Evolutionary conservation across 1,140 invertebrate genomes (phyloP), one percentile per base, ranked within the genome.

Genomic region (Drosophila triauraria): DNA sequence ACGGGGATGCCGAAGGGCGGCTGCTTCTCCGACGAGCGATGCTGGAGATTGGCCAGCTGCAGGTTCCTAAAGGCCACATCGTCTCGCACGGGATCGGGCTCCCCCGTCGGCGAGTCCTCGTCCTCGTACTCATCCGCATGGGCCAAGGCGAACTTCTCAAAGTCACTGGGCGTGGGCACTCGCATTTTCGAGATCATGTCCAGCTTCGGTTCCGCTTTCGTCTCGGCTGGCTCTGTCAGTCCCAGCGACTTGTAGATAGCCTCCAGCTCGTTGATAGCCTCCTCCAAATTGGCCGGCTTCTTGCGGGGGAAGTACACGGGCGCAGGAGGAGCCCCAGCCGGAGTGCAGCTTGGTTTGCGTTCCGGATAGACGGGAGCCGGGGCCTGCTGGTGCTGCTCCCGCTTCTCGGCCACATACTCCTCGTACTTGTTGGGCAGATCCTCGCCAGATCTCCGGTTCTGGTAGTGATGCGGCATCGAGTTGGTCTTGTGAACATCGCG

Each of bases 1-100:
- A 98, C 83, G 0, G 97, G 97, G 82, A 98, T 98, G 15, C 97
- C 97, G 92, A 98, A 98, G 1, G 96, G 97, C 27, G 97, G 97
- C 87, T 98, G 97, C 8, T 96, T 96, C 62, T 98, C 97, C 1
- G 94, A 78, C 2, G 96, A 94, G 86, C 95, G 96, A 27, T 96
- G 93, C 15, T 94, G 95, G 87, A 95, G 95, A 79, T 97, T 97
- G 2, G 96, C 95, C 85, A 96, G 95, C 82, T 95, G 95, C 57
- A 97, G 95, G 78, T 95, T 97, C 72, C 97, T 94, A 91, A 96
- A 97, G 5, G 96, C 95, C 0, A 98, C 95, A 93, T 98, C 97
- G 91, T 98, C 97, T 12, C 95, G 93, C 5, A 96, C 95, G 5
- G 97, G 94, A 93, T 98, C 96, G 4, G 97, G 97, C 91, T 97